Evolutionary conservation across 2,888 invertebrate genomes (phyloP), one percentile per base, ranked within the genome.

Genomic region (Hypolimnas misippus): DNA sequence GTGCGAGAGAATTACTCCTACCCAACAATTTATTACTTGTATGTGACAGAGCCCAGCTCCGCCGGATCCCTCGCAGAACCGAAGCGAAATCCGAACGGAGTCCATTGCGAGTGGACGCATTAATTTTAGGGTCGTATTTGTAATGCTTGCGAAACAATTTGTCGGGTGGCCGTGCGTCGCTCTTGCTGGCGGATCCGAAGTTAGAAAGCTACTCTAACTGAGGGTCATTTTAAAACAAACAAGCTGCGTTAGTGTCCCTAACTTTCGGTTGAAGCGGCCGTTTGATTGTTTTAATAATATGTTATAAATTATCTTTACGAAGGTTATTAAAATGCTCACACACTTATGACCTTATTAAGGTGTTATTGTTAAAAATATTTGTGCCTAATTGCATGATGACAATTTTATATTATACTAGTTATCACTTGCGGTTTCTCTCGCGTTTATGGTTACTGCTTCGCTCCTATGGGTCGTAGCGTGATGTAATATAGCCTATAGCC

Each of bases 141-240:
- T 83, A 81, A 83, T 81, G 82, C 81, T 81, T 75, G 81, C 79
- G 79, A 80, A 87, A 84, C 87, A 84, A 86, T 87, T 87, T 82
- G 85, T 82, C 75, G 70, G 73, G 69, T 65, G 70, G 69, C 70
- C n/a, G n/a, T n/a, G 70, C 57, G 70, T 70, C 67, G 69, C n/a
- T n/a, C n/a, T n/a, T n/a, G n/a, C n/a, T n/a, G n/a, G n/a, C n/a
- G n/a, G 71, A 70, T 71, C 70, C 70, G 70, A 70, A 73, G 68
- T 72, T 70, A 68, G 70, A 65, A 69, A 72, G 73, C 70, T 69
- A 70, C 67, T 70, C 66, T 68, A 69, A 69, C 65, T 61, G 64
- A 63, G 61, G 69, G 70, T 63, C 70, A 70, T 73, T 73, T 62
- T 59, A 52, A 57, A 67, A 65, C 70, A 62, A 70, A 67, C 62